Evolutionary conservation across 2,797 vertebrate genomes (phyloP).

Genomic region (Pterois miles): DNA sequence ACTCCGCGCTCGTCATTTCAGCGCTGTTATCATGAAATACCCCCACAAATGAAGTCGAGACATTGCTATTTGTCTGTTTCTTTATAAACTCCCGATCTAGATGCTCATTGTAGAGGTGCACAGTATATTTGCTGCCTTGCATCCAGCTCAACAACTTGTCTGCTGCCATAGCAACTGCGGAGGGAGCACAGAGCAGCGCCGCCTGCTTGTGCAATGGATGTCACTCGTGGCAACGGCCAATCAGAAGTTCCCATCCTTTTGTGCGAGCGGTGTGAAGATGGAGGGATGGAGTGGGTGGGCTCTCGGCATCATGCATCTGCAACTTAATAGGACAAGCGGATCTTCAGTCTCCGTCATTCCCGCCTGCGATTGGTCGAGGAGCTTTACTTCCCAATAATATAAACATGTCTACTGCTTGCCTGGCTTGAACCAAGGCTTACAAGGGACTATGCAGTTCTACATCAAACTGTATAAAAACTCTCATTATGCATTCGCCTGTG

Average conservation of each 20-base stretch:
- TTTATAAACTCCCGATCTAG: slow-evolving; percentile 11
- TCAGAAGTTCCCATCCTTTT: slow-evolving; percentile 85
- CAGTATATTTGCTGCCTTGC: slow-evolving; percentile 72
- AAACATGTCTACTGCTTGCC: slow-evolving; percentile 85
- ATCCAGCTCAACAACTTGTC: slow-evolving; percentile 81
- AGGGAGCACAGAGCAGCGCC: slow-evolving; percentile 77
- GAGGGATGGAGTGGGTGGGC: slow-evolving; percentile 80
- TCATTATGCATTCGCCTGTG: slow-evolving; percentile 79
- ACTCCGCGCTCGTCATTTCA: neutral
- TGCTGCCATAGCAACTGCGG: slow-evolving; percentile 90
- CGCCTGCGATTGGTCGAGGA: slow-evolving; percentile 78
- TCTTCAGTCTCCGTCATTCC: slow-evolving; percentile 75
- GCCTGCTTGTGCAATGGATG: slow-evolving; percentile 83
- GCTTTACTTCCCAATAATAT: slow-evolving; percentile 84
- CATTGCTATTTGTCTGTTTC: neutral
- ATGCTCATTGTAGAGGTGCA: slow-evolving; percentile 48
- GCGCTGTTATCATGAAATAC: neutral
- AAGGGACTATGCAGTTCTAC: slow-evolving; percentile 80
- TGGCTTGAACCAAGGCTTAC: slow-evolving; percentile 76
- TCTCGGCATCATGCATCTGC: slow-evolving; percentile 58
- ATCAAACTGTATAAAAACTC: slow-evolving; percentile 86
- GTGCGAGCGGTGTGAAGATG: slow-evolving; percentile 76
- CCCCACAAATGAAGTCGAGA: neutral
- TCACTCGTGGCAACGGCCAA: slow-evolving; percentile 88
- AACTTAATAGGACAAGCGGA: slow-evolving; percentile 69